Evolutionary conservation across 2,797 vertebrate genomes (phyloP).

Genomic region (Steatocranus sp.): DNA sequence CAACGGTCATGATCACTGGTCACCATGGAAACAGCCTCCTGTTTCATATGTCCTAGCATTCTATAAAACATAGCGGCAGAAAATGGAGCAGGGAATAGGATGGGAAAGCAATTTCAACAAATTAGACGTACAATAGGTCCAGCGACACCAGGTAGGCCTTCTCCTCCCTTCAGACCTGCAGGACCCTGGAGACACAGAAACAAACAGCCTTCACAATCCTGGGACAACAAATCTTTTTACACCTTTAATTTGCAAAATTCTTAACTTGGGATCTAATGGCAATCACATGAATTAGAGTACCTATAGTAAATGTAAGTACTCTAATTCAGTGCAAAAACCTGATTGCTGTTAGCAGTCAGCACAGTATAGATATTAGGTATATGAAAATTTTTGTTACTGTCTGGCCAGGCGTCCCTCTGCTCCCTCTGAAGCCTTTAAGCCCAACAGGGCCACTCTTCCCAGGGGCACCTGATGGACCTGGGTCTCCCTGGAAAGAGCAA

Average conservation of each 20-base stretch:
- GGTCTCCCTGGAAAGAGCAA: slow-evolving; percentile 81
- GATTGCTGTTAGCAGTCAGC: neutral
- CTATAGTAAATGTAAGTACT: neutral
- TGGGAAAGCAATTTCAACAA: neutral
- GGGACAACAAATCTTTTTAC: neutral
- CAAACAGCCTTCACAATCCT: neutral
- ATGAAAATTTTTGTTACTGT: slow-evolving; percentile 66
- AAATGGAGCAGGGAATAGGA: neutral
- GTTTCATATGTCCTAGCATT: slow-evolving; percentile 12
- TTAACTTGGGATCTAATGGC: neutral
- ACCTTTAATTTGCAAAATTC: neutral
- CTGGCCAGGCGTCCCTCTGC: slow-evolving; percentile 79
- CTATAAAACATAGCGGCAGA: neutral
- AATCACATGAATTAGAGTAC: neutral
- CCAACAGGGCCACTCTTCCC: slow-evolving; percentile 88
- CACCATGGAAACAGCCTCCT: slow-evolving; percentile 65
- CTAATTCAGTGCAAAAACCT: neutral
- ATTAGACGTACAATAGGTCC: slow-evolving; percentile 80
- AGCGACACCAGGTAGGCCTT: slow-evolving; percentile 79
- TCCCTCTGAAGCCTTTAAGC: slow-evolving; percentile 82
- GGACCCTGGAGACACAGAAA: slow-evolving; percentile 76
- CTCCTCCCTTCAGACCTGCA: slow-evolving; percentile 86
- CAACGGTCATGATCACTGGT: slow-evolving; percentile 33
- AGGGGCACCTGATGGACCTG: slow-evolving; percentile 77
- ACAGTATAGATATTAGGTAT: neutral